A percentile compares a stretch with the other conserved stretches of the same genome.
These are phyloP conservation scores for Ophthalmolycus amberensis DNA, from an alignment of 2,113 vertebrate species.

Conservation along the genomic window DNA sequence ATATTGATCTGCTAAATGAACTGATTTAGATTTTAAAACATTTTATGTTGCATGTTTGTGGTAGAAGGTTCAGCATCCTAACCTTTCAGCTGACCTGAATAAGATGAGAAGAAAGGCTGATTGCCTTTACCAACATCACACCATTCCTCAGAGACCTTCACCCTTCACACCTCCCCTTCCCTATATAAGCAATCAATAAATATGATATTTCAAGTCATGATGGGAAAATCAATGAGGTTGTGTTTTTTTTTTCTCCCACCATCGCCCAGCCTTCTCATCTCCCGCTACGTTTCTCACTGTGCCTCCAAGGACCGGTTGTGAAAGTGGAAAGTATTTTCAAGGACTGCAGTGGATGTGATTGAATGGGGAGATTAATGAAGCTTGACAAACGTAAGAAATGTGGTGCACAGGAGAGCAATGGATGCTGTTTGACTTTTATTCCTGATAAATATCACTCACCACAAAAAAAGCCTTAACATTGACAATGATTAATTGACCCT, in stretches of 20 bases:
- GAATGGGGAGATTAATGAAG: slow-evolving; percentile 75
- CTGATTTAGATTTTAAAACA: background rate
- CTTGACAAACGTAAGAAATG: slow-evolving; percentile 71
- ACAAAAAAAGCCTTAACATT: slow-evolving; percentile 16
- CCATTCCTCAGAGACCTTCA: slow-evolving; percentile 34
- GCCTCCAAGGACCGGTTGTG: slow-evolving; percentile 69
- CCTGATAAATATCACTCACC: slow-evolving; percentile 36
- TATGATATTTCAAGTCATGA: slow-evolving; percentile 79
- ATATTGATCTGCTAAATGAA: background rate
- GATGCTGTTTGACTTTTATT: slow-evolving; percentile 48
- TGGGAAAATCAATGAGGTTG: slow-evolving; percentile 79
- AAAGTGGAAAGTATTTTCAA: slow-evolving; percentile 77
- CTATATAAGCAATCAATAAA: slow-evolving; percentile 81
- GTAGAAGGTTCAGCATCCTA: background rate
- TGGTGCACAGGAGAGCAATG: slow-evolving; percentile 48
- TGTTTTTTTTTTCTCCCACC: slow-evolving; percentile 2
- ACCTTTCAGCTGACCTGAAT: slow-evolving; percentile 25
- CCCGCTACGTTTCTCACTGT: slow-evolving; percentile 27
- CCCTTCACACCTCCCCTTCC: slow-evolving; percentile 50
- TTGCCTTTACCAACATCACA: slow-evolving; percentile 26
- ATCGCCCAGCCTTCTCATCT: slow-evolving; percentile 9
- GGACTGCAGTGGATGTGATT: slow-evolving; percentile 65
- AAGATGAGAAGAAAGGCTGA: slow-evolving; percentile 1
- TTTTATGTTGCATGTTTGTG: background rate
- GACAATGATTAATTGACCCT: slow-evolving; percentile 43